Conservation (phyloP, 2,113 vertebrate genomes). For the Psittacula cyanocephala region DNA sequence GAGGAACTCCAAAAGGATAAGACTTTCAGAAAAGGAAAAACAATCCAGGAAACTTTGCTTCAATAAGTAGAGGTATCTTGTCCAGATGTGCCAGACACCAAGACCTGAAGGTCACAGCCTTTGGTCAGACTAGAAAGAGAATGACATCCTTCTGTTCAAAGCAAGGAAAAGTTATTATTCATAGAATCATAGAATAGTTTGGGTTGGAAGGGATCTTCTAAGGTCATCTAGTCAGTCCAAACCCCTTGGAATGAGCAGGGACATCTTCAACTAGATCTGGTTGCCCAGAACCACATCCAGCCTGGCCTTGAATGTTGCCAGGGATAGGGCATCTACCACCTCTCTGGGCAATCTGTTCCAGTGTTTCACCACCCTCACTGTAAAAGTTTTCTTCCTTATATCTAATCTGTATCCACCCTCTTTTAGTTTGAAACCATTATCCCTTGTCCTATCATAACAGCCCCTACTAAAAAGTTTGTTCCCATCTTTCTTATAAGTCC, state of each 20-base stretch:
- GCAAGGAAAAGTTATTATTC: background rate
- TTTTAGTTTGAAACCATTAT: background rate
- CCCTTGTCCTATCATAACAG: background rate
- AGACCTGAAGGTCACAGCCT: background rate
- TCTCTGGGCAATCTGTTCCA: background rate
- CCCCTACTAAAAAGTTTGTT: background rate
- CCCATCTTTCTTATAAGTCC: background rate
- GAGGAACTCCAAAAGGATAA: background rate
- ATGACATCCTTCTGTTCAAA: background rate
- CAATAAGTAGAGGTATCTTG: background rate
- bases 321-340: background rate
- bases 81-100: background rate
- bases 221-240: background rate
- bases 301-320: background rate
- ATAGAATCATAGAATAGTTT: background rate
- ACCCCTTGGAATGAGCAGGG: background rate
- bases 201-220: background rate
- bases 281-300: background rate
- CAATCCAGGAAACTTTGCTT: background rate
- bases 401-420: background rate
- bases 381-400: background rate
- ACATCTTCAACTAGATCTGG: background rate
- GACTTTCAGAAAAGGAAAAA: background rate
- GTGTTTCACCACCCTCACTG: background rate
- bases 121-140: background rate